phyloP scores from a whole-genome alignment of 2,113 vertebrate species.

The Pterocles gutturalis region DNA sequence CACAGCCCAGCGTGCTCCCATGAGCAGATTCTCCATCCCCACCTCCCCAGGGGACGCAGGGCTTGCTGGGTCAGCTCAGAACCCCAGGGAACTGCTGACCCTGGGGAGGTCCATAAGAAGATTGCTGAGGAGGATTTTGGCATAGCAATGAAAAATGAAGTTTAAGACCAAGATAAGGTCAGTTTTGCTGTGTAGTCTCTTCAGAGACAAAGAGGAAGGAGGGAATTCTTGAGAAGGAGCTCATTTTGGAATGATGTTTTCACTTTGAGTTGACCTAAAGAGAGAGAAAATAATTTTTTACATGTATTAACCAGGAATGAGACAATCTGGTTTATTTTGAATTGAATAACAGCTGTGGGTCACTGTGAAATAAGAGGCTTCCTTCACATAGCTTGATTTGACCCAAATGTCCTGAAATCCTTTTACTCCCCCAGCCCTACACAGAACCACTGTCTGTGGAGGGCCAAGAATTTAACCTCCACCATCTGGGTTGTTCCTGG shows the following conservation, averaged over 20 bases:
- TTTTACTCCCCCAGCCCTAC: neutral
- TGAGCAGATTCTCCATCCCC: neutral
- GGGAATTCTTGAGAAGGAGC: neutral
- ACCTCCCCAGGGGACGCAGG: neutral
- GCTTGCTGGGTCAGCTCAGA: neutral
- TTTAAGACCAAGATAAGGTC: neutral
- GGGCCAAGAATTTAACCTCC: neutral
- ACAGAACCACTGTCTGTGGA: neutral
- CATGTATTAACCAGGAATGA: neutral
- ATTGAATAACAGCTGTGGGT: neutral
- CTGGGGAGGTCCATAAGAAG: neutral
- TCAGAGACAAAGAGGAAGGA: neutral
- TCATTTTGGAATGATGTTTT: neutral
- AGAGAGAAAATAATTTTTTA: neutral
- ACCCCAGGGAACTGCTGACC: neutral
- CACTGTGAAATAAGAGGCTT: neutral
- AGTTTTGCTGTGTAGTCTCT: neutral
- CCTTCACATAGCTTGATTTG: neutral
- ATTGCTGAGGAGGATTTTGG: neutral
- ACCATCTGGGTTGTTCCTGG: neutral
- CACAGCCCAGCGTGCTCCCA: rapidly evolving
- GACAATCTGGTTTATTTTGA: neutral
- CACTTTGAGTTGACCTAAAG: neutral
- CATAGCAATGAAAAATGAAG: neutral
- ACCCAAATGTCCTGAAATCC: neutral